Percentiles rank a stretch among this genome's conserved stretches.
phyloP scores from a whole-genome alignment of 2,888 invertebrate species.

The Sipha maydis region DNA sequence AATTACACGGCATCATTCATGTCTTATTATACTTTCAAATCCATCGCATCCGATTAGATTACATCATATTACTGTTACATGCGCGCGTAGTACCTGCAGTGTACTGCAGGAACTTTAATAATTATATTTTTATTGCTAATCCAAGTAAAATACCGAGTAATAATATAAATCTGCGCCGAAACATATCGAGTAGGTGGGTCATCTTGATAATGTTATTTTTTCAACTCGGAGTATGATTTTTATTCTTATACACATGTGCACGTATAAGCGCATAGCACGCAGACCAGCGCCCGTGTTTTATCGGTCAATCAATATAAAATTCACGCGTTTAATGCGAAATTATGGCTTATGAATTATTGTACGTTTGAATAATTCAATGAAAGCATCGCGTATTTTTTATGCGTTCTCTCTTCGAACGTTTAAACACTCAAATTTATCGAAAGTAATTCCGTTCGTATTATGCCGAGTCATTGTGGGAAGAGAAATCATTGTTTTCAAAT shows the following conservation, averaged over 20 bases:
- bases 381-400: neutral
- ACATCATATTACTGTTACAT: neutral
- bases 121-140: constrained; percentile 17
- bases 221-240: neutral
- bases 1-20: constrained; percentile 22
- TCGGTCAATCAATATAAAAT: constrained; percentile 42
- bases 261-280: too few species aligned
- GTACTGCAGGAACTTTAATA: too few species aligned
- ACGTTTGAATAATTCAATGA: constrained; percentile 48
- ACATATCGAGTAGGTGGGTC: constrained; percentile 4
- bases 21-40: neutral
- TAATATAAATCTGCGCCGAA: neutral
- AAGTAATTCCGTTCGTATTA: constrained; percentile 32
- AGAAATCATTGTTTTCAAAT: constrained; percentile 50
- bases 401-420: neutral
- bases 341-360: constrained; percentile 33
- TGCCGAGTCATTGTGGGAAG: constrained; percentile 39
- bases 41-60: constrained; percentile 31
- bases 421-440: constrained; percentile 26
- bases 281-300: neutral
- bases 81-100: neutral
- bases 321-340: constrained; percentile 47
- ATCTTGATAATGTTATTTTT: constrained; percentile 19
- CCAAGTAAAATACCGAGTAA: neutral
- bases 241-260: too few species aligned